Evolutionary conservation across 2,888 invertebrate genomes (phyloP).

Genomic region (Dorcus parallelipipedus): DNA sequence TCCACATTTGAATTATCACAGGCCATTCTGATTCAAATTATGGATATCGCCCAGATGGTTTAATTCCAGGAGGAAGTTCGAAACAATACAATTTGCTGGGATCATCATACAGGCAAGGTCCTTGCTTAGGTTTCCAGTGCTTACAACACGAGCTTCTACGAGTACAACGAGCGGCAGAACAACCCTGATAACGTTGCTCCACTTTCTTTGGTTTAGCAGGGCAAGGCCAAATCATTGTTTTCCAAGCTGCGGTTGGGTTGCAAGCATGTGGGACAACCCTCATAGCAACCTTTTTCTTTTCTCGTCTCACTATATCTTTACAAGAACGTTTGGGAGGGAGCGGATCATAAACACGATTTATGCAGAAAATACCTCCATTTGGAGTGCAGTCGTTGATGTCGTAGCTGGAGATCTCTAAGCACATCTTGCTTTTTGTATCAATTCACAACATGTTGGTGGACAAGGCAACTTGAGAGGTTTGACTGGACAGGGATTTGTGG

Average conservation of each 20-base stretch:
- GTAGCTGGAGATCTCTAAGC: constrained; percentile 36
- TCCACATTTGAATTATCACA: too few species aligned
- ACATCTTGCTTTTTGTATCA: constrained; percentile 7
- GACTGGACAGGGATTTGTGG: neutral
- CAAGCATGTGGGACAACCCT: constrained; percentile 43
- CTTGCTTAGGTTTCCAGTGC: constrained; percentile 43
- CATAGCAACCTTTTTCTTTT: constrained; percentile 11
- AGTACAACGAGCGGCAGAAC: constrained; percentile 35
- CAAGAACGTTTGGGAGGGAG: constrained; percentile 26
- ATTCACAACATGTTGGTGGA: neutral
- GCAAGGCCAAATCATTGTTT: constrained; percentile 41
- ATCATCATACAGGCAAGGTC: constrained; percentile 40
- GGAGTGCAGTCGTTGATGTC: constrained; percentile 36
- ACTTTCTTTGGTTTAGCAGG: constrained; percentile 32
- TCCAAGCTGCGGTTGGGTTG: constrained; percentile 44
- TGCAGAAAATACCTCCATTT: neutral
- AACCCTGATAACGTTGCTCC: constrained; percentile 18
- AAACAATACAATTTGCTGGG: constrained; percentile 46
- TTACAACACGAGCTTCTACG: constrained; percentile 42
- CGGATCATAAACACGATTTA: neutral
- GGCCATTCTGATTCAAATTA: neutral
- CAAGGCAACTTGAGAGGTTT: constrained; percentile 4
- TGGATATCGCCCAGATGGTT: constrained; percentile 18
- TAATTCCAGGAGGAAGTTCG: constrained; percentile 39
- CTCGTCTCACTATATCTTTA: constrained; percentile 27